Conservation (phyloP, 2,888 invertebrate species). For the Catonia carolina region DNA sequence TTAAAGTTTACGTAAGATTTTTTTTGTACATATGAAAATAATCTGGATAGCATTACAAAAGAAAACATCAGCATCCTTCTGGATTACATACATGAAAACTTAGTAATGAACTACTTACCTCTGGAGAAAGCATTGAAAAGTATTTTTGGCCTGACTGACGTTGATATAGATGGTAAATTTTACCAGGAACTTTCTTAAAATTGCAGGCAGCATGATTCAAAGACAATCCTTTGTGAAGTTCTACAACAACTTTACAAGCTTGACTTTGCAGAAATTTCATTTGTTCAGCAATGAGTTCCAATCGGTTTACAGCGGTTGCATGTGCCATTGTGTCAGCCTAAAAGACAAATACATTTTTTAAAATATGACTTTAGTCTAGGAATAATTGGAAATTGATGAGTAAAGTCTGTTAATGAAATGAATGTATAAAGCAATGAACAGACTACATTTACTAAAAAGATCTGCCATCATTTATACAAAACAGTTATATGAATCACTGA, state of each 20-base stretch:
- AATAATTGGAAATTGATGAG: too few species aligned
- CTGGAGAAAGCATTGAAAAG: slow-evolving; percentile 66
- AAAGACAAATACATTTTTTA: too few species aligned
- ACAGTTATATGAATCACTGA: too few species aligned
- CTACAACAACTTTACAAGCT: slow-evolving; percentile 52
- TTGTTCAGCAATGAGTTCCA: slow-evolving; percentile 63
- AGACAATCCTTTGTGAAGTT: slow-evolving; percentile 51
- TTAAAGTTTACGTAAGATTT: too few species aligned
- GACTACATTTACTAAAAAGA: too few species aligned
- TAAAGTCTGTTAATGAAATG: background rate
- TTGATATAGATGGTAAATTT: slow-evolving; percentile 63
- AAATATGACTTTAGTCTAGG: too few species aligned
- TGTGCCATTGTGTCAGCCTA: slow-evolving; percentile 55
- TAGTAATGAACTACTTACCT: slow-evolving; percentile 50
- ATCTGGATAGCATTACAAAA: too few species aligned
- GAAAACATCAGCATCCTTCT: too few species aligned
- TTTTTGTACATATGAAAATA: too few species aligned
- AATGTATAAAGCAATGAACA: too few species aligned
- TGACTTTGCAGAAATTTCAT: slow-evolving; percentile 57
- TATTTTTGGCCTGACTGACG: slow-evolving; percentile 58
- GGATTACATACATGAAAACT: too few species aligned
- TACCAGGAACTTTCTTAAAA: slow-evolving; percentile 63
- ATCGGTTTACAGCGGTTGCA: slow-evolving; percentile 54
- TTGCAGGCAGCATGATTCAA: slow-evolving; percentile 68
- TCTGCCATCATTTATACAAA: too few species aligned